Conservation (phyloP, 2,113 vertebrate species). For the Seriola dumerili region DNA sequence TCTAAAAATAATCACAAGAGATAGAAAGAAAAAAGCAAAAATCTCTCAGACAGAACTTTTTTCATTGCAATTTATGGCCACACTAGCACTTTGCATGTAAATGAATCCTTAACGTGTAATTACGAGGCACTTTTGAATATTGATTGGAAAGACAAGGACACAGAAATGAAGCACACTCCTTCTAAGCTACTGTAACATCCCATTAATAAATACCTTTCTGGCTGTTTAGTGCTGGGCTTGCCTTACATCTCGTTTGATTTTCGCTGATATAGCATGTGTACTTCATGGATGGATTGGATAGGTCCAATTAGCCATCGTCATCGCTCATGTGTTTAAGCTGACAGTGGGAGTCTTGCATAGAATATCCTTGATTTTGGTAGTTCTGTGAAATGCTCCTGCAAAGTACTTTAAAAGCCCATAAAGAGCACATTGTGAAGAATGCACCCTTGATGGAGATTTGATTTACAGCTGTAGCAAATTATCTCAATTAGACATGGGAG, state of each 20-base stretch:
- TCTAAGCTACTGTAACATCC: slow-evolving; percentile 58
- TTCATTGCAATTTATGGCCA: slow-evolving; percentile 57
- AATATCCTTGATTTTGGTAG: slow-evolving; percentile 73
- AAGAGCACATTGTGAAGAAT: slow-evolving; percentile 71
- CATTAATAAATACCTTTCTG: slow-evolving; percentile 78
- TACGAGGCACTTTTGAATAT: slow-evolving; percentile 75
- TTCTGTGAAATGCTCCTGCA: slow-evolving; percentile 67
- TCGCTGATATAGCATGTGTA: slow-evolving; percentile 73
- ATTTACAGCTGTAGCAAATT: slow-evolving; percentile 72
- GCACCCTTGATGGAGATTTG: slow-evolving; percentile 64
- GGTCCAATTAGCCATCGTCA: slow-evolving; percentile 76
- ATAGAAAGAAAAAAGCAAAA: neutral
- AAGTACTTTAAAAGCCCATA: slow-evolving; percentile 71
- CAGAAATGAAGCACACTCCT: slow-evolving; percentile 60
- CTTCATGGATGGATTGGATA: slow-evolving; percentile 71
- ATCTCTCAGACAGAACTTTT: slow-evolving; percentile 44
- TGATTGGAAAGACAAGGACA: slow-evolving; percentile 68
- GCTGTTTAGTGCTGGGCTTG: slow-evolving; percentile 61
- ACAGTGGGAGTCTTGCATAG: slow-evolving; percentile 63
- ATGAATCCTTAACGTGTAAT: slow-evolving; percentile 70
- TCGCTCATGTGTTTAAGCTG: slow-evolving; percentile 72
- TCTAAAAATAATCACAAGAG: slow-evolving; percentile 5
- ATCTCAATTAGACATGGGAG: slow-evolving; percentile 71
- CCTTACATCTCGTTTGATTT: slow-evolving; percentile 69
- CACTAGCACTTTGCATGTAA: slow-evolving; percentile 66